Percentiles rank a stretch among this genome's conserved stretches.
Evolutionary conservation across 2,888 invertebrate species (phyloP).

Genomic region (Ormyrus nitidulus): DNA sequence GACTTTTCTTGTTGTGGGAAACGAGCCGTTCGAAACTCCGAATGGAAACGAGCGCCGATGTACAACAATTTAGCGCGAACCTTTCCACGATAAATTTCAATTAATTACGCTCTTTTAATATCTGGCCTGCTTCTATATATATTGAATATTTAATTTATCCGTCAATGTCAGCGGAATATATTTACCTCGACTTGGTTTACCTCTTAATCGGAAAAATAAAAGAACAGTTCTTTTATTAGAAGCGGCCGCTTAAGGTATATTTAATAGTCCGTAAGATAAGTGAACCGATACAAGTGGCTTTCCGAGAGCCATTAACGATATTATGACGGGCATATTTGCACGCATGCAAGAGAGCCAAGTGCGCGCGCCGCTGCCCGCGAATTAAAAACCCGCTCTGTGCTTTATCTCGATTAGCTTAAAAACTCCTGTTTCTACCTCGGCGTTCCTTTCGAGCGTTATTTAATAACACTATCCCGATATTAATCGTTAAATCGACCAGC

Average conservation of each 20-base stretch:
- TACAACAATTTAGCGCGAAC: too few species aligned
- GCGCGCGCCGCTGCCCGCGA: background rate
- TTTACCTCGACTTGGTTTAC: too few species aligned
- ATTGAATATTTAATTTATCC: background rate
- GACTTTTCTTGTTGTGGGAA: too few species aligned
- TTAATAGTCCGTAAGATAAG: constrained; percentile 26
- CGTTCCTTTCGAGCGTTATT: too few species aligned
- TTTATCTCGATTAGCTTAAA: constrained; percentile 12
- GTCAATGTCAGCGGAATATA: too few species aligned
- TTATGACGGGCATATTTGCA: constrained; percentile 25
- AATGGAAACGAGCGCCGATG: too few species aligned
- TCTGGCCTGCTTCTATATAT: background rate
- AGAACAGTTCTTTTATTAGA: constrained; percentile 1
- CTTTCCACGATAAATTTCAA: too few species aligned
- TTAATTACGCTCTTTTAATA: too few species aligned
- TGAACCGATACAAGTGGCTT: constrained; percentile 36
- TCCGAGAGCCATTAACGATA: constrained; percentile 35
- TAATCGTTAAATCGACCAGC: background rate
- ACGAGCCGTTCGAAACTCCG: too few species aligned
- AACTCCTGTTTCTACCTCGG: background rate
- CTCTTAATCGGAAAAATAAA: background rate
- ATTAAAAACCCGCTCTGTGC: constrained; percentile 13
- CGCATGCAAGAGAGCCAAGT: constrained; percentile 16
- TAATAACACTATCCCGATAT: too few species aligned
- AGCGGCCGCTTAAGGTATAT: constrained; percentile 3